Base-by-base conservation (phyloP, 2,888 invertebrate genomes). In the Perdita meconis region DNA sequence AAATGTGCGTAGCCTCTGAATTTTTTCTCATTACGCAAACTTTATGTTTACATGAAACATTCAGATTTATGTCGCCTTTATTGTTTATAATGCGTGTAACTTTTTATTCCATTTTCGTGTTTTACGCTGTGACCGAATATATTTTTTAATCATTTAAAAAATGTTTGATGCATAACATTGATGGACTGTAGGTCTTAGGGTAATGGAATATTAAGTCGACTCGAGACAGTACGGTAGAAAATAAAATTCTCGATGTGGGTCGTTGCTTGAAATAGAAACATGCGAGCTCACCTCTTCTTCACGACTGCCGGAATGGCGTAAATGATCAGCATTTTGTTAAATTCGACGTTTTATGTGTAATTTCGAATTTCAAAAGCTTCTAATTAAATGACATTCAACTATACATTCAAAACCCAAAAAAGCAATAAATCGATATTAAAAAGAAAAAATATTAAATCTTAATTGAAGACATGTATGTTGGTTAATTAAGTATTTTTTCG, bases 201-300 rank as follows among this genome's bases (percentile, higher is more conserved):
- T 36, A 73, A 64, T 50, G 30, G 70, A 75, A 70, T 83, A 75
- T 83, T 65, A 70, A 68, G 59, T 69, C 40, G 47, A 56, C 64
- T 69, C 53, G 57, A 53, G 67, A 68, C 72, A 66, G 38, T 53
- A 75, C 57, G 74, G 74, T 66, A 71, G 80, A 86, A 88, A 86
- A 89, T 86, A 88, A 89, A 88, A 86, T 88, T 86, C 86, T 88
- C 79, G 69, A 90, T 90, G 89, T 89, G 89, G 90, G 90, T 89
- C 89, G 87, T 67, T 69, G 85, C 85, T 80, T 84, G 83, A 90
- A 90, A 90, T 90, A 90, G 81, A 77, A 83, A 47, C 73, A 61
- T 64, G 50, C 60, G 51, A 63, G 65, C 71, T 63, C 64, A 60
- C 69, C 60, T 75, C 36, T 69, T 74, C 68, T 60, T 75, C 60